Evolutionary conservation across 2,888 invertebrate species (phyloP).

Genomic region (Lacanobia wlatinum): DNA sequence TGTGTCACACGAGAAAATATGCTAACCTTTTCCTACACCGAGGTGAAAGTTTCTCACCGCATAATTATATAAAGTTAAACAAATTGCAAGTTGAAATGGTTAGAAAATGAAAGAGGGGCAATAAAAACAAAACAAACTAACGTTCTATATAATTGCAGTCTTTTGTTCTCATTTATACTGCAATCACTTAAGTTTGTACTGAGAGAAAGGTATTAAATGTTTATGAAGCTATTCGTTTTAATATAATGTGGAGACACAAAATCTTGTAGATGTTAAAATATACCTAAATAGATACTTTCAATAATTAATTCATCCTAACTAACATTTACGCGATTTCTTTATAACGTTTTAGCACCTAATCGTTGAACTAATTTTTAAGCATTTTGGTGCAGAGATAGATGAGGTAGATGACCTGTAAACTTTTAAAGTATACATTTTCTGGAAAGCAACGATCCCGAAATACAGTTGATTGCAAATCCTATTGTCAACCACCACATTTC

Average conservation of each 20-base stretch:
- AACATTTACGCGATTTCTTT: too few species aligned
- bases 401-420: too few species aligned
- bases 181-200: constrained; percentile 44
- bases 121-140: constrained; percentile 44
- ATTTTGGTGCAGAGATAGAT: too few species aligned
- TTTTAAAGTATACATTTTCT: background rate
- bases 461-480: too few species aligned
- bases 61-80: constrained; percentile 43
- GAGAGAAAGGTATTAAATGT: constrained; percentile 33
- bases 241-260: too few species aligned
- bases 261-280: background rate
- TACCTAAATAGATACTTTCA: too few species aligned
- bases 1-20: constrained; percentile 1
- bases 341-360: too few species aligned
- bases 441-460: background rate
- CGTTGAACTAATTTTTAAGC: too few species aligned
- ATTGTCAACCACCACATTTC: too few species aligned
- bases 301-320: too few species aligned
- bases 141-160: constrained; percentile 36
- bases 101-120: constrained; percentile 22
- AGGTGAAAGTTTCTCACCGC: constrained; percentile 24
- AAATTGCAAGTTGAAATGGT: constrained; percentile 32
- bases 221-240: constrained; percentile 9
- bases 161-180: constrained; percentile 50
- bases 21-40: constrained; percentile 1